A percentile compares a stretch with the other conserved stretches of the same genome.
Evolutionary conservation across 2,888 invertebrate species (phyloP).

Genomic region (Drosophila mercatorum): DNA sequence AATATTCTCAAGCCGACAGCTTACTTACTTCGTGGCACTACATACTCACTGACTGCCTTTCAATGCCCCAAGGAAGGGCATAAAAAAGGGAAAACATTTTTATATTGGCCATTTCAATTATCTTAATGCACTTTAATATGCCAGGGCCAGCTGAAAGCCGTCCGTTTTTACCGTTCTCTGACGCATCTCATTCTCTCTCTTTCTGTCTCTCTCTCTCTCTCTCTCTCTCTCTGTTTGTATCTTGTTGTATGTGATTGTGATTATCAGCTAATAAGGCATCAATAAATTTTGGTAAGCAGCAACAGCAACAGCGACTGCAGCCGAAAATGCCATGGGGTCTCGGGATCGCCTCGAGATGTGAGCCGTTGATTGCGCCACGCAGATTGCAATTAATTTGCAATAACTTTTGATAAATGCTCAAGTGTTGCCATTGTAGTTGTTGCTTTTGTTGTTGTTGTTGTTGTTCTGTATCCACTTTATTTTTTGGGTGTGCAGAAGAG

Average conservation of each 20-base stretch:
- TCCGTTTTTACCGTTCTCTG: constrained; percentile 72
- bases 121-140: constrained; percentile 82
- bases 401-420: constrained; percentile 80
- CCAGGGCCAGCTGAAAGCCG: constrained; percentile 46
- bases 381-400: constrained; percentile 82
- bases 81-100: constrained; percentile 73
- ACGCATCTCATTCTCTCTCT: constrained; percentile 35
- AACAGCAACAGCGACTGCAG: constrained; percentile 37
- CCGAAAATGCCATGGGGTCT: constrained; percentile 65
- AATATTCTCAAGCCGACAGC: not conserved
- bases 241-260: constrained; percentile 67
- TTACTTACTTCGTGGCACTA: not conserved
- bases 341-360: constrained; percentile 62
- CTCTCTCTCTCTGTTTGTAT: not conserved
- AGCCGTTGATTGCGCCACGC: constrained; percentile 70
- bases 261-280: constrained; percentile 84
- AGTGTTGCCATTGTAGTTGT: constrained; percentile 46
- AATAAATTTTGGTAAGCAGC: constrained; percentile 82
- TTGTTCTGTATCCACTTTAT: constrained; percentile 13
- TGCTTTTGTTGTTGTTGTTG: not conserved
- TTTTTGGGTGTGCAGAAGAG: constrained; percentile 37
- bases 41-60: not conserved
- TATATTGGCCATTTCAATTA: constrained; percentile 83
- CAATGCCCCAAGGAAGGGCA: not conserved
- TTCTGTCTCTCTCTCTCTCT: not conserved